These are phyloP conservation scores for Erebia ligea DNA, from an alignment of 2,888 invertebrate genomes.

Conservation along the genomic window DNA sequence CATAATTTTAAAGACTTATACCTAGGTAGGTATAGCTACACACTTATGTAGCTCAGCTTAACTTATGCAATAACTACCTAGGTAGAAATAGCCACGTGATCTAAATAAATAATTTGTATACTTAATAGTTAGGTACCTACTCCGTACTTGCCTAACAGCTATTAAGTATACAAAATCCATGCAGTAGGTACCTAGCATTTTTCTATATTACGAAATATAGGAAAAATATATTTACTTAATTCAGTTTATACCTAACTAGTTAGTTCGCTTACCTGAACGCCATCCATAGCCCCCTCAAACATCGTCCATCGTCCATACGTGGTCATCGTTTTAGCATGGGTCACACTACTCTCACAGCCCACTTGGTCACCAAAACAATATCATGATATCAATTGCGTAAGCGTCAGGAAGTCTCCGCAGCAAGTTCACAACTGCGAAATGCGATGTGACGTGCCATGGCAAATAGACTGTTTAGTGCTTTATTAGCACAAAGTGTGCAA, in stretches of 20 bases:
- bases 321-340: conserved; percentile 53
- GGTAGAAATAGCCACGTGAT: conserved; percentile 10
- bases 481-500: conserved; percentile 79
- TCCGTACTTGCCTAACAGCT: too few relatives aligned
- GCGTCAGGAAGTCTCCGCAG: conserved; percentile 47
- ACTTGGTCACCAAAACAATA: conserved; percentile 36
- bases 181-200: background rate
- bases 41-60: background rate
- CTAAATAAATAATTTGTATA: background rate
- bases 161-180: background rate
- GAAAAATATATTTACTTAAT: background rate
- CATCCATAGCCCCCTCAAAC: conserved; percentile 65
- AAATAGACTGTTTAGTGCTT: conserved; percentile 76
- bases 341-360: conserved; percentile 30
- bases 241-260: background rate
- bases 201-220: too few relatives aligned
- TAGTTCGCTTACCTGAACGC: conserved; percentile 65
- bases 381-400: conserved; percentile 32
- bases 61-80: background rate
- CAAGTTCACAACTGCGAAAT: conserved; percentile 62
- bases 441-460: conserved; percentile 63
- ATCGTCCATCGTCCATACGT: conserved; percentile 70
- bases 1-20: conserved; percentile 4
- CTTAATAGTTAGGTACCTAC: too few relatives aligned
- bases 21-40: background rate